Evolutionary conservation across 37 sponge, comb jelly and placozoan species (phyloP), one percentile per base, ranked within the genome.

Genomic region (Oopsacas minuta): DNA sequence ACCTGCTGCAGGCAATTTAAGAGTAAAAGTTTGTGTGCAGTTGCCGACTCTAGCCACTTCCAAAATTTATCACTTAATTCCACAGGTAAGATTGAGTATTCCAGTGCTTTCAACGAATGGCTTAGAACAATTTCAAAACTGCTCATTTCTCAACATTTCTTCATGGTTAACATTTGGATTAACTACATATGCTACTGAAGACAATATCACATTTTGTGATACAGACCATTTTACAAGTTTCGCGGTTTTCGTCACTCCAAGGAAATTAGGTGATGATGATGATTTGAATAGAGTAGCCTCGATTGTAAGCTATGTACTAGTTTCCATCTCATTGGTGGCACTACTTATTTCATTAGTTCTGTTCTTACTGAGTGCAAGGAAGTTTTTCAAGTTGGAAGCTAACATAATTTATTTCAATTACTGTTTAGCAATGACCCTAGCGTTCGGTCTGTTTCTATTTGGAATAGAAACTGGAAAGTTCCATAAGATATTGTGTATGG

Each of bases 191-290:
- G 7, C 20, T 25, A 61, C 30, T 42, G 49, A 42, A 34, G 22
- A 61, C 5, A 61, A 61, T 61, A 3, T 61, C 30, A 61, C 75
- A 20, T 61, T 61, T 61, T 61, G 75, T n/a, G 22, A 61, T n/a
- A 61, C 75, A 61, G 7, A 61, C 75, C 75, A 61, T 61, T n/a
- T 61, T 3, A 61, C 75, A 61, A 61, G 75, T 61, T 61, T 61
- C 28, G 75, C 75, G 5, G 75, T 61, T n/a, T 61, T 61, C 30
- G 75, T 61, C 5, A 61, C 75, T 7, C 75, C 75, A 25, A 3
- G 75, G 30, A 34, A 61, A 25, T 12, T 61, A 61, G 22, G 75
- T 10, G 28, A 5, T 61, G 22, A 12, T 61, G 49, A 42, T 8
- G 49, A 42, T 42, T 42, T 42, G 49, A 61, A 61, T 20, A 3